Percentiles rank a stretch among this genome's conserved stretches.
Evolutionary conservation across 2,113 vertebrate genomes (phyloP).

Genomic region (Toxostoma redivivum): DNA sequence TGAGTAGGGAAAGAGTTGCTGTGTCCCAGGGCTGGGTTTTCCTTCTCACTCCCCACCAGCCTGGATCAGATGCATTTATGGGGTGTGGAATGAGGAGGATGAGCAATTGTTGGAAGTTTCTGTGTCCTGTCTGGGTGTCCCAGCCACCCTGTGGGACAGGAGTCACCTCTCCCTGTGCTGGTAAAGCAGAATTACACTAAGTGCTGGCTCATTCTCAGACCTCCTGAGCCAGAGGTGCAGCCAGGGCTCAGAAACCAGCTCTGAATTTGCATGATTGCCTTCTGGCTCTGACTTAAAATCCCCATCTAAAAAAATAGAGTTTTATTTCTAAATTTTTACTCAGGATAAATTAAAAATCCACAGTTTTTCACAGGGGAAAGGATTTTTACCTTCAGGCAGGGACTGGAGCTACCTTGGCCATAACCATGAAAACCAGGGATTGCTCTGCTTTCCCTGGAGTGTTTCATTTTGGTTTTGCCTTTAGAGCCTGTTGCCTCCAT

Average conservation of each 20-base stretch:
- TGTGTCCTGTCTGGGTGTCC: neutral
- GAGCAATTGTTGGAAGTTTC: neutral
- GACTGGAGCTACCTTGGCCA: neutral
- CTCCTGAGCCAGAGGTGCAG: neutral
- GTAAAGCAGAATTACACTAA: neutral
- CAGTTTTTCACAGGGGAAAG: neutral
- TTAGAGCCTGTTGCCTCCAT: neutral
- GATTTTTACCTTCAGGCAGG: neutral
- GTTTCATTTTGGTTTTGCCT: neutral
- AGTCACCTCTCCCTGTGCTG: neutral
- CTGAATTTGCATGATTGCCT: neutral
- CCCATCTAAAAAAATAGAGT: neutral
- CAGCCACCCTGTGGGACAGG: neutral
- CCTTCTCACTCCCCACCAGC: no score
- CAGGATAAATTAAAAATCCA: neutral
- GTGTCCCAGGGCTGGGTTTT: neutral
- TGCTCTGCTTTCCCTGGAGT: neutral
- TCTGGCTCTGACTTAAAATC: neutral
- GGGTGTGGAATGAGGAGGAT: neutral
- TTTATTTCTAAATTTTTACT: neutral
- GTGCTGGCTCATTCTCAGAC: neutral
- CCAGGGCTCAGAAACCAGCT: neutral
- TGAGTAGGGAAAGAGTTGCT: neutral
- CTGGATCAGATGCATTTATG: fast-evolving
- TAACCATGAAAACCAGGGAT: neutral